Evolutionary conservation across 2,797 vertebrate genomes (phyloP).

Genomic region (Thalassophryne amazonica): DNA sequence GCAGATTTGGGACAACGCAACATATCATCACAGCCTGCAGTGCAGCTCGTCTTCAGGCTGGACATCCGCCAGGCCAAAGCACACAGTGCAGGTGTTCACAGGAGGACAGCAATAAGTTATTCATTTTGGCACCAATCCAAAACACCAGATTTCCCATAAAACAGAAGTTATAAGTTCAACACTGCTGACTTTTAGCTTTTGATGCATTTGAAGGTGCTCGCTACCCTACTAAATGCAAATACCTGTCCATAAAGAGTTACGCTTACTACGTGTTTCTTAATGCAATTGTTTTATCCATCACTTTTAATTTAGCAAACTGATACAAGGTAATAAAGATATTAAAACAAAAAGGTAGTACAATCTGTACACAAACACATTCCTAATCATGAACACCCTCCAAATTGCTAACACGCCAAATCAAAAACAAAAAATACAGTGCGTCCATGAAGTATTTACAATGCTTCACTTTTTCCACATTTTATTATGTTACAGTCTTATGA

Average conservation of each 20-base stretch:
- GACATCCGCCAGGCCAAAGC: constrained; percentile 13
- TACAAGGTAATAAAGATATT: too few species aligned
- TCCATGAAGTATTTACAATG: too few species aligned
- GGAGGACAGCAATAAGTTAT: background rate
- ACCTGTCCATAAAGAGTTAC: background rate
- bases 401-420: too few species aligned
- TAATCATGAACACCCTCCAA: too few species aligned
- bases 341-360: too few species aligned
- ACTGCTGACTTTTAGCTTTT: background rate
- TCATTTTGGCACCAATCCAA: background rate
- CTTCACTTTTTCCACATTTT: too few species aligned
- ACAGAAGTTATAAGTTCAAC: background rate
- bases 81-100: background rate
- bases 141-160: background rate
- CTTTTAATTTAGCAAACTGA: too few species aligned
- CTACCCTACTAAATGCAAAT: background rate
- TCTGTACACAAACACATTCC: too few species aligned
- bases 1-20: constrained; percentile 24
- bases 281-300: too few species aligned
- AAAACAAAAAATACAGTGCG: too few species aligned
- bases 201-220: background rate
- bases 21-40: constrained; percentile 2
- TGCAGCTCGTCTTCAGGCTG: constrained; percentile 4
- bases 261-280: background rate
- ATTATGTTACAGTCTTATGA: too few species aligned